Evolutionary conservation across 2,113 vertebrate species (phyloP).

Genomic region (Pachypanchax playfairii): DNA sequence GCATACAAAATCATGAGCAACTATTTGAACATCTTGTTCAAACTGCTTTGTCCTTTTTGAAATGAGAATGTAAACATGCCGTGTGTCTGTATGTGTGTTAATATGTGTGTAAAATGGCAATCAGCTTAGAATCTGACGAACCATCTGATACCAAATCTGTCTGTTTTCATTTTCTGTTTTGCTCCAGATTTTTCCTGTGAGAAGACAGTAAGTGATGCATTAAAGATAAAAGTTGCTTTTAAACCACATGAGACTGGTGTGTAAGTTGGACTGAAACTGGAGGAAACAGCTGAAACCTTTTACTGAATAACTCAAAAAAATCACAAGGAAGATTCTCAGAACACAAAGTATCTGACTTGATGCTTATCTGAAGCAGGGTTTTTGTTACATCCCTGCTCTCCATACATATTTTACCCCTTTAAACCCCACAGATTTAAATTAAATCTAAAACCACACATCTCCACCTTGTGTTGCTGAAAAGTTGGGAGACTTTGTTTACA

Average conservation of each 20-base stretch:
- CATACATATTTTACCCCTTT: too few relatives aligned
- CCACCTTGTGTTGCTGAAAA: too few relatives aligned
- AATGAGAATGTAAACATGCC: conserved; percentile 13
- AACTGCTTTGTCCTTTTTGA: conserved; percentile 8
- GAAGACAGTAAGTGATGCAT: neutral
- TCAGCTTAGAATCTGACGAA: conserved; percentile 6
- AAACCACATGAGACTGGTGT: neutral
- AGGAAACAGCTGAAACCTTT: too few relatives aligned
- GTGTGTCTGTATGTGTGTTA: neutral
- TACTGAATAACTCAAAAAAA: too few relatives aligned
- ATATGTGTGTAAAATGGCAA: neutral
- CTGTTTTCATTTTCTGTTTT: conserved; percentile 55
- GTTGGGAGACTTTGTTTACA: too few relatives aligned
- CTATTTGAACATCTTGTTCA: conserved; percentile 4
- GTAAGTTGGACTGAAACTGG: too few relatives aligned
- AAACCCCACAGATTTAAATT: too few relatives aligned
- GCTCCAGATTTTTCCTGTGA: conserved; percentile 24
- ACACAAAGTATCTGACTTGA: too few relatives aligned
- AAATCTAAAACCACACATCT: too few relatives aligned
- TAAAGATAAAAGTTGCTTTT: conserved; percentile 28
- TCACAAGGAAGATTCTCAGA: too few relatives aligned
- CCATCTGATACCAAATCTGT: conserved; percentile 47
- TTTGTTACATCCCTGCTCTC: too few relatives aligned
- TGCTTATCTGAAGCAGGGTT: too few relatives aligned
- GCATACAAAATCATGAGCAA: neutral